Conservation (phyloP, 2,113 vertebrate genomes). For the Oryzias curvinotus region DNA sequence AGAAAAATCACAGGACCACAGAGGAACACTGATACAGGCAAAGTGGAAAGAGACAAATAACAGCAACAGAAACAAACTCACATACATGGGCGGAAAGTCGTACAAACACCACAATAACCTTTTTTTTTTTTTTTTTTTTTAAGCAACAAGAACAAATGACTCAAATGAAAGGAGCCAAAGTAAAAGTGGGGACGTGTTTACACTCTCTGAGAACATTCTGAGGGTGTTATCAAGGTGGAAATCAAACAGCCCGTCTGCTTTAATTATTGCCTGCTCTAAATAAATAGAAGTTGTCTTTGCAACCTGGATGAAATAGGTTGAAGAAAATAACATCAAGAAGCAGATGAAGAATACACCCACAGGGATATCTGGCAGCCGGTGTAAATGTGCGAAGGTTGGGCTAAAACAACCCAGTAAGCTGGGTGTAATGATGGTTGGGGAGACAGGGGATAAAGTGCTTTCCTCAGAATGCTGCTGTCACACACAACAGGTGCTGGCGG, state of each 20-base stretch:
- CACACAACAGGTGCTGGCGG: conserved; percentile 70
- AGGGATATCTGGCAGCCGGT: conserved; percentile 64
- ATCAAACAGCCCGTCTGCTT: conserved; percentile 74
- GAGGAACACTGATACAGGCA: conserved; percentile 25
- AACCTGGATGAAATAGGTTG: conserved; percentile 64
- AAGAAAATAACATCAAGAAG: conserved; percentile 69
- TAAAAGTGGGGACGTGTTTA: conserved; percentile 66
- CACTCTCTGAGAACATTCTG: conserved; percentile 73
- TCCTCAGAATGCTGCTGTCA: conserved; percentile 59
- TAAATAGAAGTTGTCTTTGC: conserved; percentile 71
- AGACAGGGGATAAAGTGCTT: conserved; percentile 74
- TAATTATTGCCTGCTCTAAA: conserved; percentile 75
- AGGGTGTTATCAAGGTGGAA: conserved; percentile 73
- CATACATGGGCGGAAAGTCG: conserved; percentile 6
- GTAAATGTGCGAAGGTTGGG: conserved; percentile 70
- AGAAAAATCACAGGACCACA: conserved; percentile 26
- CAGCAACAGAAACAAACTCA: conserved; percentile 14
- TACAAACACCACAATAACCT: conserved; percentile 64
- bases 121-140: conserved; percentile 67
- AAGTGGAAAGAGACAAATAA: conserved; percentile 33
- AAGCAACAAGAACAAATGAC: conserved; percentile 71
- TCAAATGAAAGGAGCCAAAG: conserved; percentile 71
- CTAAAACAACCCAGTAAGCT: conserved; percentile 74
- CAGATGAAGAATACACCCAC: conserved; percentile 62
- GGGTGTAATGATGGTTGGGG: conserved; percentile 72